Base-by-base conservation (phyloP, 2,888 invertebrate species). In the Unio delphinus region DNA sequence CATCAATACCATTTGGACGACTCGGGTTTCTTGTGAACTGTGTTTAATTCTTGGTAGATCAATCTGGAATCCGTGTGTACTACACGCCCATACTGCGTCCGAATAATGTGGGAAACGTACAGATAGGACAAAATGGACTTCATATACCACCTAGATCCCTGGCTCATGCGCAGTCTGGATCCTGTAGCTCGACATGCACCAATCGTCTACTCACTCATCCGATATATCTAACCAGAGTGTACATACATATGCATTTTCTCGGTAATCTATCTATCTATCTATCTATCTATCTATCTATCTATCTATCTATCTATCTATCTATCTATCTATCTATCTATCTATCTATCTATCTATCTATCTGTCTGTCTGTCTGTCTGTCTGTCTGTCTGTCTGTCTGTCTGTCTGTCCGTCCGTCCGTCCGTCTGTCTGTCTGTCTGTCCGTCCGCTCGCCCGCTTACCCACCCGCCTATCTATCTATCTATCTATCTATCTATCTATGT, bases 111-210 rank as follows among this genome's bases (percentile, higher is more conserved):
- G 86, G 85, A 23, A 83, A 86, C 69, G 81, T 86, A 0, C 86
- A 86, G 67, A 78, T 85, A 26, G 86, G 86, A 45, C 86, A 86
- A 65, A 80, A 84, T 67, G 70, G 80, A n/a, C 72, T 86, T 8
- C 74, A 77, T n/a, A 82, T 86, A 18, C 84, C 82, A 3, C 70
- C 81, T 17, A 66, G 70, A 15, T 61, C 70, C 45, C 23, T 30
- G 11, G 68, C 72, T 17, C 58, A 69, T n/a, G 55, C 62, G 15
- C 69, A 79, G 18, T 69, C 66, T 8, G 86, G 86, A 30, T 68
- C 76, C 28, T 86, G 86, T 62, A 79, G 82, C 34, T 62, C 73
- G 0, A 73, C 64, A 8, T 86, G 86, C 68, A 86, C 85, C 15
- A 58, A 66, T 1, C 61, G 74, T 8, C 76, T 80, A 74, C 69